Conservation (phyloP, 2,797 vertebrate genomes). For the Macroramphosus scolopax region DNA sequence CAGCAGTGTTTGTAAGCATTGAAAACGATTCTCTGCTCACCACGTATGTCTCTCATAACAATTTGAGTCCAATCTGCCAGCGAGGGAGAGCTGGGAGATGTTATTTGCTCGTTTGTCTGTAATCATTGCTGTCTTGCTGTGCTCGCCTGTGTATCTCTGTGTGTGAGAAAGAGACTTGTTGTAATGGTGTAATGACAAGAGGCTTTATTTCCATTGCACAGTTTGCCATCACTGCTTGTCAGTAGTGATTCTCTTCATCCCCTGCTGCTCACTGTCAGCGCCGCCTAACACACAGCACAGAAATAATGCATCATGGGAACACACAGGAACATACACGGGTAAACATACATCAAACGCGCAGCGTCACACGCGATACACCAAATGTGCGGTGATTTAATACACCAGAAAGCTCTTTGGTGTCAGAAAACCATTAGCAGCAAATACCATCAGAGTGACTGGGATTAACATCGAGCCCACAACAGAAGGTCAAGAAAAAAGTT, state of each 20-base stretch:
- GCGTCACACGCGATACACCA: constrained; percentile 6
- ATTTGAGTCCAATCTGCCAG: constrained; percentile 64
- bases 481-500: too few species aligned
- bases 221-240: constrained; percentile 72
- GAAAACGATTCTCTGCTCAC: constrained; percentile 56
- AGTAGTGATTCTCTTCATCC: constrained; percentile 71
- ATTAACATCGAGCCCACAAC: constrained; percentile 26
- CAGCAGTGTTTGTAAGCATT: constrained; percentile 58
- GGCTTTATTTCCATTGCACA: constrained; percentile 76
- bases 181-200: constrained; percentile 73
- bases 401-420: constrained; percentile 30
- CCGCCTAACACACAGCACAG: constrained; percentile 39
- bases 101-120: constrained; percentile 73
- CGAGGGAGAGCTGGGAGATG: constrained; percentile 62
- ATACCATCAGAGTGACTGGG: constrained; percentile 35
- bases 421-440: constrained; percentile 52
- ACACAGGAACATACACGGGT: constrained; percentile 25
- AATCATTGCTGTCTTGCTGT: constrained; percentile 68
- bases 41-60: constrained; percentile 55
- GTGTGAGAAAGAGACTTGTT: constrained; percentile 39
- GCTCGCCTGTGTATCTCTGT: constrained; percentile 42
- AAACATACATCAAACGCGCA: constrained; percentile 47
- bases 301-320: constrained; percentile 48
- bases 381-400: constrained; percentile 32
- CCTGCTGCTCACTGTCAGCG: constrained; percentile 59